Evolutionary conservation across 2,797 vertebrate species (phyloP).

Genomic region (Channa striata): DNA sequence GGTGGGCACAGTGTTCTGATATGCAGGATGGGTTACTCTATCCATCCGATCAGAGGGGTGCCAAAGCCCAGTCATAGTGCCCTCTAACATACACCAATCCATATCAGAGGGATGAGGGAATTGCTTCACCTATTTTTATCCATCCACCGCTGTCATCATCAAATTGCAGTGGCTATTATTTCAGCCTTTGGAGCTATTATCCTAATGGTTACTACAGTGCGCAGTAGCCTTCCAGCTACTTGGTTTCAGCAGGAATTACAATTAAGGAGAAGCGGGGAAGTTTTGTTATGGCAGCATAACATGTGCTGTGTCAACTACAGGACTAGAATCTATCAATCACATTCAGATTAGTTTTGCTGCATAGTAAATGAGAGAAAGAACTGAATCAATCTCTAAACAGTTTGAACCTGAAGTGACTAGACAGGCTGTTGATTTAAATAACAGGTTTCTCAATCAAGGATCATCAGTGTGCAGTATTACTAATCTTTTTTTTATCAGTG

Average conservation of each 20-base stretch:
- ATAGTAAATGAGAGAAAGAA: no score
- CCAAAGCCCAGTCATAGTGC: slow-evolving; percentile 74
- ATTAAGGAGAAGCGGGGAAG: slow-evolving; percentile 32
- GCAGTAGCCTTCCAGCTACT: slow-evolving; percentile 50
- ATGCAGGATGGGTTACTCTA: slow-evolving; percentile 82
- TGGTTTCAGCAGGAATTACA: slow-evolving; percentile 45
- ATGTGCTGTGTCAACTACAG: slow-evolving; percentile 3
- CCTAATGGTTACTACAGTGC: slow-evolving; percentile 74
- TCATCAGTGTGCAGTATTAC: neutral
- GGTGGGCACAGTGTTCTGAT: slow-evolving; percentile 79
- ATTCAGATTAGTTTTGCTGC: no score
- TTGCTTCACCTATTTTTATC: slow-evolving; percentile 78
- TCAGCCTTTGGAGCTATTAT: slow-evolving; percentile 81
- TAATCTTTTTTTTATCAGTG: neutral
- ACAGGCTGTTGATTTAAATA: no score
- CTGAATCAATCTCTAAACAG: no score
- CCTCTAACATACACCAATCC: slow-evolving; percentile 69
- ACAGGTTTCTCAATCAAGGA: neutral
- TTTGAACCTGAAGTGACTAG: no score
- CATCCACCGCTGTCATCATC: slow-evolving; percentile 73
- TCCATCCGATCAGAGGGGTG: slow-evolving; percentile 74
- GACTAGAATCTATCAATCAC: no score
- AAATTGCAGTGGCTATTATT: slow-evolving; percentile 77
- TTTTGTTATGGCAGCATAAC: slow-evolving; percentile 38
- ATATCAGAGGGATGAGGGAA: slow-evolving; percentile 76